Base-by-base conservation (phyloP, 2,888 invertebrate species). In the Machimus atricapillus region DNA sequence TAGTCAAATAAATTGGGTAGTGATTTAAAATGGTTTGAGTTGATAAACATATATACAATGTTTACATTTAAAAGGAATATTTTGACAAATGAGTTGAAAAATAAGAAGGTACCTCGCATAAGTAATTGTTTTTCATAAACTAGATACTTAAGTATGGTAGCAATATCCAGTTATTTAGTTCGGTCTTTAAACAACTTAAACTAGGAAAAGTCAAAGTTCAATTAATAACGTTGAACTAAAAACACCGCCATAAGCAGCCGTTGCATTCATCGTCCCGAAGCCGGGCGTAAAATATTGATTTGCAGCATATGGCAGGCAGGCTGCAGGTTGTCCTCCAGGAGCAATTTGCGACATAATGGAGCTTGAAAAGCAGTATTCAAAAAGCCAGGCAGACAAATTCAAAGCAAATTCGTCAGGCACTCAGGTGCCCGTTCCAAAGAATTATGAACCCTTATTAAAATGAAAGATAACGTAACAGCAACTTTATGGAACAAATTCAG, bases 371-470 rank as follows among this genome's bases (percentile, higher is more conserved):
- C 31, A 16, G 56, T 27, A 27, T 79, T 79, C 79, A 79, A 27
- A 79, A 31, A 1, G 46, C 23, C 31, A 52, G n/a, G 31, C 23
- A 31, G n/a, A 4, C 27, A 23, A 43, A 79, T 31, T 79, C 79
- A 52, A 79, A 79, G 52, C 8, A 52, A 52, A 79, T 34, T 52
- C 31, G 7, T 14, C 8, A 79, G 79, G 31, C 7, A 7, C 46
- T 7, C 16, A 27, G 14, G 16, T 46, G 52, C 79, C 78, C 37
- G 6, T 78, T 78, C 27, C 19, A 5, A 43, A 43, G 23, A 37
- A 46, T 79, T 79, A 79, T 52, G 79, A 79, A 52, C 23, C 52
- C 79, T 79, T 79, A 79, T 79, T 79, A 79, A 79, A 79, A n/a
- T 27, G 6, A 12, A 79, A 23, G 31, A 76, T 76, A 52, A 79